Conservation (phyloP, 2,113 vertebrate species). For the Ochotona princeps region DNA sequence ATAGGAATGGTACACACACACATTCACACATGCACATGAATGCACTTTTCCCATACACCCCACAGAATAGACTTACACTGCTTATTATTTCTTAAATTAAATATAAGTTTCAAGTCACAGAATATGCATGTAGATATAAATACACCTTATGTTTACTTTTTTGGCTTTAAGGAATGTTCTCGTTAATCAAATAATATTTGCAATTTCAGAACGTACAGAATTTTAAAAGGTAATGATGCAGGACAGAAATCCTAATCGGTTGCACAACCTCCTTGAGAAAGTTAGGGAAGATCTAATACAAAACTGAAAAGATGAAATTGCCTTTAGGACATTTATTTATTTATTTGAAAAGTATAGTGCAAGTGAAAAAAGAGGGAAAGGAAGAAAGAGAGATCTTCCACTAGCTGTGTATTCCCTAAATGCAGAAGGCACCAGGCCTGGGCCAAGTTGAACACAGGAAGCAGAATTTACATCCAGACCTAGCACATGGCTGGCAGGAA, state of each 20-base stretch:
- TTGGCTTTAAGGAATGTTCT: not conserved
- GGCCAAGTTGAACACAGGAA: too few species aligned
- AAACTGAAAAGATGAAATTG: not conserved
- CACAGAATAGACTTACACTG: not conserved
- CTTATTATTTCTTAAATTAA: constrained; percentile 18
- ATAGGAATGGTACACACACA: not conserved
- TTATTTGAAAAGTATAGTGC: too few species aligned
- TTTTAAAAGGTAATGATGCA: not conserved
- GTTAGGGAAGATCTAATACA: not conserved
- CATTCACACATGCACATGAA: not conserved
- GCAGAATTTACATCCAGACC: too few species aligned
- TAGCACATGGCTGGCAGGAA: too few species aligned
- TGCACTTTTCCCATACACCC: not conserved
- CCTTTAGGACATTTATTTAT: too few species aligned
- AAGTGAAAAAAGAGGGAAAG: too few species aligned
- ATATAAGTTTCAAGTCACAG: not conserved
- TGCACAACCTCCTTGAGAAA: constrained; percentile 18
- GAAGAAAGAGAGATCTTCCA: too few species aligned
- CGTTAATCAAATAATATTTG: constrained; percentile 32
- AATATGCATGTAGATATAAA: not conserved
- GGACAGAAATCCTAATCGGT: not conserved
- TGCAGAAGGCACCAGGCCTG: too few species aligned
- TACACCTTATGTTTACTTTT: constrained; percentile 5
- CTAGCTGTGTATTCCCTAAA: too few species aligned
- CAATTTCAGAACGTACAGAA: not conserved